These are phyloP conservation scores for Zhengitettix transpicula DNA, from an alignment of 2,888 invertebrate genomes.

Conservation along the genomic window DNA sequence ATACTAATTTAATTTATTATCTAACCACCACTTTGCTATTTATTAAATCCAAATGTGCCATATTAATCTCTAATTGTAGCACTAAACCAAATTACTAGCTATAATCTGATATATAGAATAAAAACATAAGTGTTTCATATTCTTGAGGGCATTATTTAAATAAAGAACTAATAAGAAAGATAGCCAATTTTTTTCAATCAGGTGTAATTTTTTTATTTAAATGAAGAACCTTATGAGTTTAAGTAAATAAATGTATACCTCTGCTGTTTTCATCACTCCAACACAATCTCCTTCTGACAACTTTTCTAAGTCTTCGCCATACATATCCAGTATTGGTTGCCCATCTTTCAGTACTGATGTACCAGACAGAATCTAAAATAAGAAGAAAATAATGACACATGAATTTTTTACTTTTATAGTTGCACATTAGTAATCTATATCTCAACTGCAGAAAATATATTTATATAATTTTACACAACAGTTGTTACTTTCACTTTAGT, in stretches of 20 bases:
- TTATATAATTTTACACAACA: too few species aligned
- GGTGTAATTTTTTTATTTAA: too few species aligned
- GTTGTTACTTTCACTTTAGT: too few species aligned
- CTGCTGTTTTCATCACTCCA: slow-evolving; percentile 67
- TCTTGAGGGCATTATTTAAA: too few species aligned
- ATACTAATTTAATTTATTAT: not conserved
- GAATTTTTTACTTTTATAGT: not conserved
- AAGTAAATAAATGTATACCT: slow-evolving; percentile 28
- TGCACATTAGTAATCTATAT: too few species aligned
- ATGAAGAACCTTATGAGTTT: too few species aligned
- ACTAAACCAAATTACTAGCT: not conserved
- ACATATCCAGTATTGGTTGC: slow-evolving; percentile 59
- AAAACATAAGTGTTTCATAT: too few species aligned
- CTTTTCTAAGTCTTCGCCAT: slow-evolving; percentile 70
- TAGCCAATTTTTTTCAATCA: too few species aligned
- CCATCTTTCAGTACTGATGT: slow-evolving; percentile 75
- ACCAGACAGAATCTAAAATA: slow-evolving; percentile 62
- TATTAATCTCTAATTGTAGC: not conserved
- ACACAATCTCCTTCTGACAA: slow-evolving; percentile 68
- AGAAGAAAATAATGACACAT: slow-evolving; percentile 3
- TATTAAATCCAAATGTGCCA: too few species aligned
- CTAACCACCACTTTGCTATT: slow-evolving; percentile 4
- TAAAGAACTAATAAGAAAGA: too few species aligned
- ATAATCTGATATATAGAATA: too few species aligned
- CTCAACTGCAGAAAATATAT: too few species aligned